Evolutionary conservation across 2,888 invertebrate species (phyloP).

Genomic region (Cyclophora punctaria): DNA sequence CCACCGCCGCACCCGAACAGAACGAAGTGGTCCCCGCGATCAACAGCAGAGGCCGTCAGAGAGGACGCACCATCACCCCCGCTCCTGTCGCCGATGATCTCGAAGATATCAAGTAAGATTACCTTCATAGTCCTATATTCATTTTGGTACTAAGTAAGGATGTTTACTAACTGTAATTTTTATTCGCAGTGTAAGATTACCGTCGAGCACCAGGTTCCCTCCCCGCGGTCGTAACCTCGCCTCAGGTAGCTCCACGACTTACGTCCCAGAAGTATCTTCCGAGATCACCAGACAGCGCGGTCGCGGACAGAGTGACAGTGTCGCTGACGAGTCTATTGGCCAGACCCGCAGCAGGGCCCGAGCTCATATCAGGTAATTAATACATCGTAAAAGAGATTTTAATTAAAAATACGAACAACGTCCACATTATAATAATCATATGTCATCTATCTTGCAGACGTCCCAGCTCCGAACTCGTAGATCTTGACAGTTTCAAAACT

Average conservation of each 20-base stretch:
- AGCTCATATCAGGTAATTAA: slow-evolving; percentile 72
- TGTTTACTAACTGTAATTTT: not conserved
- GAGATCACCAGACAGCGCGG: slow-evolving; percentile 59
- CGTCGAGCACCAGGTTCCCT: slow-evolving; percentile 90
- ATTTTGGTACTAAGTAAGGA: not conserved
- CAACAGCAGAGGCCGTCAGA: slow-evolving; percentile 56
- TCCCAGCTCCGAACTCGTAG: slow-evolving; percentile 86
- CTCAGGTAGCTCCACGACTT: slow-evolving; percentile 65
- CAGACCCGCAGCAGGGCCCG: slow-evolving; percentile 73
- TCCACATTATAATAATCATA: not conserved
- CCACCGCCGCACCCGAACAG: slow-evolving; percentile 73
- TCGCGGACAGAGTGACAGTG: slow-evolving; percentile 56
- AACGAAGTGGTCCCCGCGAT: slow-evolving; percentile 79
- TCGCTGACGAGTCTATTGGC: slow-evolving; percentile 65
- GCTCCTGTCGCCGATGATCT: slow-evolving; percentile 53
- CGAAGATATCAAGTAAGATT: slow-evolving; percentile 60
- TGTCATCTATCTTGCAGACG: slow-evolving; percentile 57
- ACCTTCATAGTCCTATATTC: not conserved
- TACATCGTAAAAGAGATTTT: too few species aligned
- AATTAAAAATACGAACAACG: not conserved
- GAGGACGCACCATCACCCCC: slow-evolving; percentile 64
- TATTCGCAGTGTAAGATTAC: slow-evolving; percentile 70
- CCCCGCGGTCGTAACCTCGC: slow-evolving; percentile 77
- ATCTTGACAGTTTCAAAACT: slow-evolving; percentile 88
- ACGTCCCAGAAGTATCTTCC: slow-evolving; percentile 58